Conservation (phyloP, 2,797 vertebrate genomes). For the Catostomus latipinnis region DNA sequence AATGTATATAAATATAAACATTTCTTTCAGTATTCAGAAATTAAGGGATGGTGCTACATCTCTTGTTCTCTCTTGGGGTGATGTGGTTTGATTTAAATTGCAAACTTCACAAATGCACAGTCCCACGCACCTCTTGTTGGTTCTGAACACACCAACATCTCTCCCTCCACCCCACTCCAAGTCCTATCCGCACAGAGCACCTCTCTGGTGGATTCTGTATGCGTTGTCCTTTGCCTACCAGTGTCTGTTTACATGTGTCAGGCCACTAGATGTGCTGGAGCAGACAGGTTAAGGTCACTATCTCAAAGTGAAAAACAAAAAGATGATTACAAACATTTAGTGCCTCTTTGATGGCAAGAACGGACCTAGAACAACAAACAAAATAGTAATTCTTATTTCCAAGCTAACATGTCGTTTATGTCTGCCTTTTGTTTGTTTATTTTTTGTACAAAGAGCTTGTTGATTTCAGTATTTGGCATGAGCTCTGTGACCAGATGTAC, state of each 20-base stretch:
- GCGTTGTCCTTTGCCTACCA: constrained; percentile 1
- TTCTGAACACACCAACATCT: not conserved
- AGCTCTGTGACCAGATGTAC: constrained; percentile 63
- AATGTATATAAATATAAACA: not conserved
- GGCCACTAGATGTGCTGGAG: constrained; percentile 7
- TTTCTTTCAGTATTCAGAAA: not conserved
- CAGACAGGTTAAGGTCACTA: constrained; percentile 2
- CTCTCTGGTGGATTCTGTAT: not conserved
- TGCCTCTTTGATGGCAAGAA: constrained; percentile 70
- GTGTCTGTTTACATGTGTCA: not conserved
- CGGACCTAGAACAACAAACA: constrained; percentile 71
- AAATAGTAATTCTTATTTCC: constrained; percentile 62
- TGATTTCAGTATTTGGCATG: constrained; percentile 65
- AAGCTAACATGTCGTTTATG: constrained; percentile 40
- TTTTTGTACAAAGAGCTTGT: constrained; percentile 48
- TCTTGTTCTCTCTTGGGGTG: not conserved
- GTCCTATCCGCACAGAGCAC: constrained; percentile 12
- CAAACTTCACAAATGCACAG: constrained; percentile 21
- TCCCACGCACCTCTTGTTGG: constrained; percentile 7
- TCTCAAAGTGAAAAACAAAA: constrained; percentile 35
- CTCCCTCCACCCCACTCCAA: constrained; percentile 1
- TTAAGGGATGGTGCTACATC: constrained; percentile 19
- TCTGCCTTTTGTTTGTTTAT: constrained; percentile 3
- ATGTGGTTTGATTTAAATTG: not conserved
- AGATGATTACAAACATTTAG: constrained; percentile 58